Evolutionary conservation across 2,113 vertebrate genomes (phyloP), one percentile per base, ranked within the genome.

Genomic region (Tenebrosternarchus preto): DNA sequence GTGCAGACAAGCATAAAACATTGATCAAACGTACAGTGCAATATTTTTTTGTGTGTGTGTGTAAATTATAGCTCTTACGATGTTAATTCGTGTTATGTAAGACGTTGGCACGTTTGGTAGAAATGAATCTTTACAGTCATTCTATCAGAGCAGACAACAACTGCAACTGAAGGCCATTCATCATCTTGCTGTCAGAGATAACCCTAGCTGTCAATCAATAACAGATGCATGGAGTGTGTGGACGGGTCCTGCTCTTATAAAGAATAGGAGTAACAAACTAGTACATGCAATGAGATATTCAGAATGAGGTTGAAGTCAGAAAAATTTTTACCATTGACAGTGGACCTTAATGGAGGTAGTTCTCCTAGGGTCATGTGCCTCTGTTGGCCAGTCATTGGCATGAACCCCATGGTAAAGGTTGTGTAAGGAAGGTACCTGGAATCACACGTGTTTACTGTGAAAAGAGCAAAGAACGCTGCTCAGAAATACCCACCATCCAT

Each of bases 401-500:
- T n/a, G n/a, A n/a, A n/a, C n/a, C n/a, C 22, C 59, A 27, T 24
- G 31, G 31, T 16, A 39, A 55, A 74, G 72, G 3, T 20, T 66
- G 59, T 12, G 3, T 17, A 64, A 80, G 60, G 55, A 50, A n/a
- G 27, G 20, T 56, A 29, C 31, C 60, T 64, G 66, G 43, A 36
- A 31, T 36, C 24, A 55, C 55, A 24, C n/a, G 16, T 29, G 50
- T 72, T 73, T 33, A 66, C 24, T 53, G 31, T 55, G 50, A 20
- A 74, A 74, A 68, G 36, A 61, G 33, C 17, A 4, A 22, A 20
- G 71, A 80, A 67, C 31, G 46, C 39, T 29, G 17, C 25, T 27
- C 55, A 56, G 22, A 67, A 74, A 39, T 66, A 43, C 46, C 22
- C 20, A 25, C 31, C 61, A 74, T 74, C 33, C 78, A 80, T 66